A percentile compares a stretch with the other conserved stretches of the same genome.
phyloP scores from a whole-genome alignment of 1,140 invertebrate species.

The Dreissena polymorpha region DNA sequence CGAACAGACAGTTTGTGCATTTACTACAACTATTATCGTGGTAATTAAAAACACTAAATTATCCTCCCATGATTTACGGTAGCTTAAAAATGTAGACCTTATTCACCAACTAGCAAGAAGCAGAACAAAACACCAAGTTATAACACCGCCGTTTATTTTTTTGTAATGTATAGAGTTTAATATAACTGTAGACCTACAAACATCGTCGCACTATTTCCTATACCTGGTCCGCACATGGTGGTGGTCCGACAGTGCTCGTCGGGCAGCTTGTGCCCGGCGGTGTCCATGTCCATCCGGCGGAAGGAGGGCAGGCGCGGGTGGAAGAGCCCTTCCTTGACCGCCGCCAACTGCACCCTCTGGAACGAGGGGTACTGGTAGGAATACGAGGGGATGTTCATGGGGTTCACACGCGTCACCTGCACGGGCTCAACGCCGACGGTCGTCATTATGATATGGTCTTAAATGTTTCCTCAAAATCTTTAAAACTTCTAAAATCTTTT shows the following conservation, averaged over 20 bases:
- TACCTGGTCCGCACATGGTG: constrained; percentile 75
- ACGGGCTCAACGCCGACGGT: constrained; percentile 70
- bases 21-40: too few species aligned
- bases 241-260: constrained; percentile 77
- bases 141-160: too few species aligned
- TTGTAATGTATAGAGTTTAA: too few species aligned
- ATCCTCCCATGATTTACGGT: too few species aligned
- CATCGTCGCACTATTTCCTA: not conserved
- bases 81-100: too few species aligned
- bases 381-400: constrained; percentile 75
- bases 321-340: constrained; percentile 76
- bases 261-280: constrained; percentile 74
- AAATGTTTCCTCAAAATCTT: too few species aligned
- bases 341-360: constrained; percentile 72
- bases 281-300: constrained; percentile 78
- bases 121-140: too few species aligned
- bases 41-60: too few species aligned
- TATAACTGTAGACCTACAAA: too few species aligned
- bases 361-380: constrained; percentile 74
- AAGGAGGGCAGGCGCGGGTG: constrained; percentile 76
- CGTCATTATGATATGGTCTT: constrained; percentile 64
- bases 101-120: too few species aligned
- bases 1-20: too few species aligned
- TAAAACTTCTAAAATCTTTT: too few species aligned
- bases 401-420: constrained; percentile 61